Percentiles rank a stretch among this genome's conserved stretches.
Conservation (phyloP, 2,888 invertebrate genomes). For the Dascillus cervinus region DNA sequence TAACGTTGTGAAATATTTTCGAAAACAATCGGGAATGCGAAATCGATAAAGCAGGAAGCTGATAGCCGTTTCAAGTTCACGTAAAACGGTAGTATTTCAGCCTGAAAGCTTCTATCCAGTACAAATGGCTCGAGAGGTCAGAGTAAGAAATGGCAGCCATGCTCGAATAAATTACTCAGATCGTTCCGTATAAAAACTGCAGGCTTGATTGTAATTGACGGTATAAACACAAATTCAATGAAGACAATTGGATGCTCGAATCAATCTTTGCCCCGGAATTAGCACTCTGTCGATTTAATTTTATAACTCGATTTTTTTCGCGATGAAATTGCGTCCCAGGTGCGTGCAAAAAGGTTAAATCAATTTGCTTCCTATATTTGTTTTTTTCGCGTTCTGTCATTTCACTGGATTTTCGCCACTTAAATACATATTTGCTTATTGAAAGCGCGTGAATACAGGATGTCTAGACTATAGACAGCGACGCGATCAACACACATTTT, state of each 20-base stretch:
- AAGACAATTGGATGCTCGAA: not conserved
- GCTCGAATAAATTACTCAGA: slow-evolving; percentile 31
- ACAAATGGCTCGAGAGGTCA: slow-evolving; percentile 35
- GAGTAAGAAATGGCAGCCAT: slow-evolving; percentile 27
- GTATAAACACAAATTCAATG: slow-evolving; percentile 11
- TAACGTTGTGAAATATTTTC: too few relatives aligned
- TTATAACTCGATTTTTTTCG: too few relatives aligned
- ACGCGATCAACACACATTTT: too few relatives aligned
- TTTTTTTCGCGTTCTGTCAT: too few relatives aligned
- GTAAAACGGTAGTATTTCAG: slow-evolving; percentile 36
- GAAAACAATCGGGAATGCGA: slow-evolving; percentile 27
- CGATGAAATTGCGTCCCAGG: too few relatives aligned
- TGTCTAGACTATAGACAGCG: too few relatives aligned
- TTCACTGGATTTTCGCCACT: too few relatives aligned
- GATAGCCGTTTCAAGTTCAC: slow-evolving; percentile 32
- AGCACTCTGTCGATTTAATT: too few relatives aligned
- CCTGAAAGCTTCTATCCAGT: slow-evolving; percentile 33
- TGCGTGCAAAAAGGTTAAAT: slow-evolving; percentile 30
- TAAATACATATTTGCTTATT: too few relatives aligned
- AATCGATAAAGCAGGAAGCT: slow-evolving; percentile 32
- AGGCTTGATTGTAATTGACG: slow-evolving; percentile 27
- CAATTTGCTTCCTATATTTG: slow-evolving; percentile 31
- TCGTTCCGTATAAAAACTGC: slow-evolving; percentile 30
- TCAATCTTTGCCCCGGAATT: slow-evolving; percentile 10
- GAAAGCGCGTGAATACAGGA: too few relatives aligned